Evolutionary conservation across 2,113 vertebrate genomes (phyloP), one percentile per base, ranked within the genome.

Genomic region (Petroica traversi): DNA sequence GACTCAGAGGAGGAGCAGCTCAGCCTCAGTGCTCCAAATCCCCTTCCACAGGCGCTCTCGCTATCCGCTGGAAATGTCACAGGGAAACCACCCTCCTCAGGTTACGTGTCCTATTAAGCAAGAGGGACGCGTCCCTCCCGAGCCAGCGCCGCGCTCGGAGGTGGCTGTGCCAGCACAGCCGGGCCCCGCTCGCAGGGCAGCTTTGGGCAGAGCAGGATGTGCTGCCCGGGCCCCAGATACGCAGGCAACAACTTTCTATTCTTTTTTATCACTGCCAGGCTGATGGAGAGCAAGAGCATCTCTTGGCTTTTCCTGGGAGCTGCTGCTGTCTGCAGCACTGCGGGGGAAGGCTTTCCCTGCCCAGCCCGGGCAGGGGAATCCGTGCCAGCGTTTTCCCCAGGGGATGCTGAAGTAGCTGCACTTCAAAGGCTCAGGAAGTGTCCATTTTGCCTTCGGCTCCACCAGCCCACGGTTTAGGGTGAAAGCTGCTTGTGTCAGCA

Each of bases 401-500:
- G 74, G 78, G 92, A 66, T 93, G 94, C 75, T 91, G 92, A 84
- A 94, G 75, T n/a, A 74, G 64, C 68, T 92, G 46, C 75, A 95
- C 95, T 96, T 97, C 96, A 97, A 97, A 97, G 95, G 79, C 92
- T 93, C 72, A 7, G 66, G 78, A 80, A 3, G 19, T 76, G 95
- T 95, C 96, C 95, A 48, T 22, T 51, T 88, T 72, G 94, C 96
- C 94, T 88, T 88, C 4, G n/a, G 95, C 92, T 95, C 38, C 54
- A 10, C 31, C 90, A 49, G 88, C 94, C 94, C 96, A 96, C 85
- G 28, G 51, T 41, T 88, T 16, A 1, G 46, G 55, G 63, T 86
- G 72, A 85, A 93, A 96, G 68, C 41, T 92, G 95, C 95, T 94
- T 96, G 85, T 90, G 92, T 96, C 96, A 96, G 94, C 96, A 97